phyloP scores from a whole-genome alignment of 2,888 invertebrate species.

The Agelastica alni region DNA sequence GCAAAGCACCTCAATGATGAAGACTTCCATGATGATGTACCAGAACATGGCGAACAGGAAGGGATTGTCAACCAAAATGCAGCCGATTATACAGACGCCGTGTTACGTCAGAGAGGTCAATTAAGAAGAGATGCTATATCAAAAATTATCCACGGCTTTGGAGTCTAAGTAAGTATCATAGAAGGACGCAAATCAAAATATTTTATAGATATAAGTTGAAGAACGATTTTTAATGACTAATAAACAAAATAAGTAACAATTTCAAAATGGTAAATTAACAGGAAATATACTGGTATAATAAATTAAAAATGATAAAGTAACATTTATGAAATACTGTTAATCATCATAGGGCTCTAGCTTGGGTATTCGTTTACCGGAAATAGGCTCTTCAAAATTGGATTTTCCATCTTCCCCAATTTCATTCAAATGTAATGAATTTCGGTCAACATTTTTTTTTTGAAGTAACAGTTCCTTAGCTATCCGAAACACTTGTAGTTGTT shows the following conservation, averaged over 20 bases:
- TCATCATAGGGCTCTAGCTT: too few species aligned
- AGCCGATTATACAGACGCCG: too few species aligned
- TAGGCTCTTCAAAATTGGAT: too few species aligned
- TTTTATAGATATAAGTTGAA: too few species aligned
- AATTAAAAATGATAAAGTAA: neutral
- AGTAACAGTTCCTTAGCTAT: neutral
- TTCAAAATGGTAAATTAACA: neutral
- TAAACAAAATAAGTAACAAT: neutral
- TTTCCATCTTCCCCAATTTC: too few species aligned
- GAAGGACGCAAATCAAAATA: neutral
- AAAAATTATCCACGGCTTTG: neutral
- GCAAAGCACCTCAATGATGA: neutral
- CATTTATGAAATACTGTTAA: too few species aligned
- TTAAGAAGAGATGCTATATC: neutral
- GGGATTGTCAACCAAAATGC: neutral
- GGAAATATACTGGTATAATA: neutral
- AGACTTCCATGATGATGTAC: neutral
- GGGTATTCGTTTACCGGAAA: too few species aligned
- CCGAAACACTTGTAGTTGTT: neutral
- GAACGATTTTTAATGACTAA: too few species aligned
- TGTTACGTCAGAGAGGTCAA: too few species aligned
- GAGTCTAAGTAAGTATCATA: neutral
- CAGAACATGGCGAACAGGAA: too few species aligned
- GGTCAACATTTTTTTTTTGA: neutral
- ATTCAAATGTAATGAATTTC: neutral